phyloP scores from a whole-genome alignment of 2,797 vertebrate species.

The Anguilla obscura region DNA sequence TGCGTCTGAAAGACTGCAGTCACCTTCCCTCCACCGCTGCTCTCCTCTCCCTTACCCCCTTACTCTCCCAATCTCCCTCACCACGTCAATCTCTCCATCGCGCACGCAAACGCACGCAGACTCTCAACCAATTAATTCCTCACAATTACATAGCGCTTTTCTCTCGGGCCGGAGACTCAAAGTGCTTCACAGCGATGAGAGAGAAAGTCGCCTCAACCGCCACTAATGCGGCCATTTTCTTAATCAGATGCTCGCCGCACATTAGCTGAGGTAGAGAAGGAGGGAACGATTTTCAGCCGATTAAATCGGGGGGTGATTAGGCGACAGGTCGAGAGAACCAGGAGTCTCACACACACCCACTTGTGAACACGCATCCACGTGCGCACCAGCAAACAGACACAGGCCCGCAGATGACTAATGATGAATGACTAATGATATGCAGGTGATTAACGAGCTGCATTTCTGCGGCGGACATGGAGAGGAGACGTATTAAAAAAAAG shows the following conservation, averaged over 20 bases:
- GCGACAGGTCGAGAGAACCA: no score
- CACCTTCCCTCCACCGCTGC: neutral
- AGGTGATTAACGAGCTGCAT: neutral
- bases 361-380: neutral
- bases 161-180: no score
- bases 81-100: no score
- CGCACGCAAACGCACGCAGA: neutral
- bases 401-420: constrained; percentile 4
- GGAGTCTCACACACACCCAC: neutral
- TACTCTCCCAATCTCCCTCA: neutral
- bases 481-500: neutral
- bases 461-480: neutral
- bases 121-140: no score
- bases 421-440: constrained; percentile 24
- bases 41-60: neutral
- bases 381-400: neutral
- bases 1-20: neutral
- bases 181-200: no score
- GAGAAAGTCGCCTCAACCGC: no score
- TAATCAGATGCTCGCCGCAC: no score
- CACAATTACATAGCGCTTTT: neutral
- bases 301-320: no score
- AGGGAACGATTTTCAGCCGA: no score
- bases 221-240: no score
- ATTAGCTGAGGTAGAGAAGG: no score